phyloP scores from a whole-genome alignment of 2,797 vertebrate species.

The Mormyrus hasselquistii region DNA sequence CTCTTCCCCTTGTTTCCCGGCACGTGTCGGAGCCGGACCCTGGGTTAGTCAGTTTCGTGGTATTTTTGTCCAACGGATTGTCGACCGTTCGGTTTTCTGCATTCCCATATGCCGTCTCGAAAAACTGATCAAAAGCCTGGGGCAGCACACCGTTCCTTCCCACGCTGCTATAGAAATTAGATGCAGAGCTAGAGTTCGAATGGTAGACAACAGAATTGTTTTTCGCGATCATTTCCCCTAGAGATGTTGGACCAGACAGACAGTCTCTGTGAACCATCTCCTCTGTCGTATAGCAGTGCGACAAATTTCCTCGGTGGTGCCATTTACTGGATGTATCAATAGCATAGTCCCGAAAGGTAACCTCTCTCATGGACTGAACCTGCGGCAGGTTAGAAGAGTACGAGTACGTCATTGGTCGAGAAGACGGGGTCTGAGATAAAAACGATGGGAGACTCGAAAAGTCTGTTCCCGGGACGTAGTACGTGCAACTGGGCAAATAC shows the following conservation, averaged over 20 bases:
- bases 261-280: constrained; percentile 95
- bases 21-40: constrained; percentile 70
- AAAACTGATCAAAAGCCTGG: constrained; percentile 97
- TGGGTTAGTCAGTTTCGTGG: constrained; percentile 63
- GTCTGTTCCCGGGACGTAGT: constrained; percentile 97
- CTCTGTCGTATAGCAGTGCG: constrained; percentile 88
- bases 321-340: constrained; percentile 91
- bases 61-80: constrained; percentile 71
- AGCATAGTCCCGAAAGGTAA: constrained; percentile 97
- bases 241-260: constrained; percentile 72
- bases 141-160: constrained; percentile 94
- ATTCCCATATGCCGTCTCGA: constrained; percentile 88
- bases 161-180: constrained; percentile 83
- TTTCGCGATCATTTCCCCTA: constrained; percentile 89
- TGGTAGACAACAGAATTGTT: constrained; percentile 74
- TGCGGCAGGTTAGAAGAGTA: constrained; percentile 93
- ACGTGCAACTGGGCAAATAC: constrained; percentile 99
- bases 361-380: constrained; percentile 94
- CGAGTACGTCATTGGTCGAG: constrained; percentile 93
- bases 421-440: constrained; percentile 93
- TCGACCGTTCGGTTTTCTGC: constrained; percentile 68
- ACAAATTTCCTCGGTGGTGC: constrained; percentile 88
- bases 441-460: constrained; percentile 96
- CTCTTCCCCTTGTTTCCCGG: constrained; percentile 68
- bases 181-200: constrained; percentile 72